These are phyloP conservation scores for Palloptera scutellata DNA, from an alignment of 2,888 invertebrate species.

Conservation along the genomic window DNA sequence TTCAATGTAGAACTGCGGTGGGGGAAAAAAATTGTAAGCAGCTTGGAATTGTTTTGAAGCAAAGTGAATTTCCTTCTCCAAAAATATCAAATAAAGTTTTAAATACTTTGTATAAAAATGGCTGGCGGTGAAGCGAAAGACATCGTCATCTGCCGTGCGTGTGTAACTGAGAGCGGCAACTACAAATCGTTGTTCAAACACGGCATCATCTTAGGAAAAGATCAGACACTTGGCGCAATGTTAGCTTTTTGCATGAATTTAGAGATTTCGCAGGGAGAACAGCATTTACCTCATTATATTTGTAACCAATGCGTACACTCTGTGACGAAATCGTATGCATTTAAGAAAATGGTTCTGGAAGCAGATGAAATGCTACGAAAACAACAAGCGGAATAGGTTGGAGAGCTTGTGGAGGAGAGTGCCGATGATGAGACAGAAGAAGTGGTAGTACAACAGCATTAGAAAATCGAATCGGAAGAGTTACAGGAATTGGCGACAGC, in stretches of 20 bases:
- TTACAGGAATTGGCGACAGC: slow-evolving; percentile 37
- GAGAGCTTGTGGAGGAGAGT: not conserved
- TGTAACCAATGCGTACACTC: slow-evolving; percentile 50
- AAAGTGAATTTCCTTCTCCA: no score
- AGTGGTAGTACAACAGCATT: slow-evolving; percentile 22
- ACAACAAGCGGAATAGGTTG: slow-evolving; percentile 37
- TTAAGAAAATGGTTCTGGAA: slow-evolving; percentile 51
- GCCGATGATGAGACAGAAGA: slow-evolving; percentile 17
- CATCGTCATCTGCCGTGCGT: slow-evolving; percentile 55
- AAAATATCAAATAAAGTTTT: no score
- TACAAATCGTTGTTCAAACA: slow-evolving; percentile 50
- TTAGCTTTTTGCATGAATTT: slow-evolving; percentile 50
- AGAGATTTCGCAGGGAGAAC: slow-evolving; percentile 47
- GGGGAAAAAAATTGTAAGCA: no score
- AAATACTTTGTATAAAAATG: slow-evolving; percentile 16
- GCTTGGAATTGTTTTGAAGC: no score
- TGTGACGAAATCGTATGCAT: slow-evolving; percentile 48
- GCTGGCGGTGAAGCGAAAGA: slow-evolving; percentile 19
- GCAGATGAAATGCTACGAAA: slow-evolving; percentile 51
- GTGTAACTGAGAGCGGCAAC: slow-evolving; percentile 48
- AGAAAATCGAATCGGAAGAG: slow-evolving; percentile 33
- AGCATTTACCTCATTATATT: slow-evolving; percentile 50
- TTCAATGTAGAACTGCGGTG: no score
- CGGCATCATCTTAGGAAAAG: slow-evolving; percentile 51
- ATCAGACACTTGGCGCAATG: slow-evolving; percentile 56